A percentile compares a stretch with the other conserved stretches of the same genome.
These are phyloP conservation scores for Caiman crocodilus DNA, from an alignment of 2,797 vertebrate genomes.

Conservation along the genomic window DNA sequence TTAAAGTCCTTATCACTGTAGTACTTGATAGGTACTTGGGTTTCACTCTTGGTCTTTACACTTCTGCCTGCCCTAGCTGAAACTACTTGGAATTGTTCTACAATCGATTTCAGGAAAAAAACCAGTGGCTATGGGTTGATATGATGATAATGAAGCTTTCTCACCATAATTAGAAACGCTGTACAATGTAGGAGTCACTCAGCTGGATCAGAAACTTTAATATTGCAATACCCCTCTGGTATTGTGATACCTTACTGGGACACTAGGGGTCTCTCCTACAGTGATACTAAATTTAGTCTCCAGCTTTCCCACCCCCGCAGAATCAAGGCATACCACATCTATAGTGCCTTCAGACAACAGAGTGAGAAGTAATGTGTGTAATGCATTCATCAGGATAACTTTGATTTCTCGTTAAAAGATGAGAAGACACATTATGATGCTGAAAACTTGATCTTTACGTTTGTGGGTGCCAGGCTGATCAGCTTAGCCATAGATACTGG, in stretches of 20 bases:
- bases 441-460: constrained; percentile 59
- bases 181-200: background rate
- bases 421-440: constrained; percentile 22
- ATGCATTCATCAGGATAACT: background rate
- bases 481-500: constrained; percentile 37
- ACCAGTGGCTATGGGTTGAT: background rate
- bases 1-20: background rate
- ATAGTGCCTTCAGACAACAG: accelerated
- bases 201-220: constrained; percentile 26
- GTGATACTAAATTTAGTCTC: background rate
- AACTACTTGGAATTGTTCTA: background rate
- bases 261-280: background rate
- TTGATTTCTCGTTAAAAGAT: constrained; percentile 54
- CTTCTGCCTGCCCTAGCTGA: background rate
- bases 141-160: constrained; percentile 34
- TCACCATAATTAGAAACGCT: background rate
- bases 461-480: constrained; percentile 47
- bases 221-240: background rate
- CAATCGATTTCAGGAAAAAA: constrained; percentile 4
- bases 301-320: background rate
- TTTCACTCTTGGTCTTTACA: background rate
- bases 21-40: background rate
- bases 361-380: background rate
- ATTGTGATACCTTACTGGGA: background rate
- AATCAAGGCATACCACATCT: accelerated